phyloP scores from a whole-genome alignment of 2,888 invertebrate species.

The Drosophila mettleri region DNA sequence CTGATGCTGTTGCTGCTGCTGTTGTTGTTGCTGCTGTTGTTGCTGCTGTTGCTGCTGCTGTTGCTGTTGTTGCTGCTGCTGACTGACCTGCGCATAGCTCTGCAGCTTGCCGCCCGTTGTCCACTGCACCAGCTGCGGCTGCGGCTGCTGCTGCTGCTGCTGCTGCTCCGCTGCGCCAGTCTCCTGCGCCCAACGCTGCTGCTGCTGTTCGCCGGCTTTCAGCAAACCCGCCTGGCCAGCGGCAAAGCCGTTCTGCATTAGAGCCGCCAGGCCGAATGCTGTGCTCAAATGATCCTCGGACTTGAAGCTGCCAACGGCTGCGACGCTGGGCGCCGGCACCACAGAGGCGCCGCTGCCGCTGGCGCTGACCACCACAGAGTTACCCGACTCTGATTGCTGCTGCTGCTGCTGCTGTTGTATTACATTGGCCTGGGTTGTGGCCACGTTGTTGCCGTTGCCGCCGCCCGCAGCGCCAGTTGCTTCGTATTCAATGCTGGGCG shows the following conservation, averaged over 20 bases:
- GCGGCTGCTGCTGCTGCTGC: slow-evolving; percentile 75
- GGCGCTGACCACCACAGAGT: slow-evolving; percentile 78
- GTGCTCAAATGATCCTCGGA: slow-evolving; percentile 90
- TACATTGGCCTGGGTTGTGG: slow-evolving; percentile 73
- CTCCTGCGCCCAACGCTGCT: slow-evolving; percentile 75
- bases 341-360: slow-evolving; percentile 68
- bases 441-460: slow-evolving; percentile 66
- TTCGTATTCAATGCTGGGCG: slow-evolving; percentile 85
- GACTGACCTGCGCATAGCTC: slow-evolving; percentile 86
- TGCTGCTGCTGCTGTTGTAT: slow-evolving; percentile 69
- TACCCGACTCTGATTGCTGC: slow-evolving; percentile 60
- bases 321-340: slow-evolving; percentile 69
- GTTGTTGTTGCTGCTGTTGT: slow-evolving; percentile 45
- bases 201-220: slow-evolving; percentile 75
- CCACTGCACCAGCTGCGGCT: slow-evolving; percentile 83
- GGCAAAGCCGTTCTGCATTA: slow-evolving; percentile 88
- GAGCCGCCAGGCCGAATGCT: slow-evolving; percentile 90
- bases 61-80: slow-evolving; percentile 77
- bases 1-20: slow-evolving; percentile 65
- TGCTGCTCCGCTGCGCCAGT: slow-evolving; percentile 64
- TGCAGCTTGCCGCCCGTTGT: slow-evolving; percentile 91
- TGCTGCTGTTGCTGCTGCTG: slow-evolving; percentile 75
- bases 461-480: slow-evolving; percentile 72
- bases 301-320: slow-evolving; percentile 86
- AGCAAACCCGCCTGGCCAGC: slow-evolving; percentile 83